Conservation (phyloP, 2,113 vertebrate genomes). For the Chionomys nivalis region DNA sequence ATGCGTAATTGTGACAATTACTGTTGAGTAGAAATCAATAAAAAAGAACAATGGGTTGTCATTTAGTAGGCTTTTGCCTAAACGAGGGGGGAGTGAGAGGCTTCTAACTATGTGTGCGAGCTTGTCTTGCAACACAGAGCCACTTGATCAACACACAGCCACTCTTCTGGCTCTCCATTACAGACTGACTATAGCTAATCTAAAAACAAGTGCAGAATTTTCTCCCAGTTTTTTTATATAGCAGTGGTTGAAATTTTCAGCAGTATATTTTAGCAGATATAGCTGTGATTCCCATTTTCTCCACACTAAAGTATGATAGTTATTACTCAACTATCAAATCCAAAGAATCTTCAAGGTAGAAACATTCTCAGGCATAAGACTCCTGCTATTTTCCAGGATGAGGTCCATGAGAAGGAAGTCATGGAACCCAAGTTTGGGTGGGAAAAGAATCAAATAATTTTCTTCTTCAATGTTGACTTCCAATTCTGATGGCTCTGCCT, state of each 20-base stretch:
- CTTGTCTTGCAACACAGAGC: neutral
- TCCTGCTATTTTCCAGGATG: neutral
- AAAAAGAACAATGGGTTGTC: neutral
- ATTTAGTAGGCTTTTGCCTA: neutral
- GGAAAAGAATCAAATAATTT: neutral
- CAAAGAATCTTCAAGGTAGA: neutral
- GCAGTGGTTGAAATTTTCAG: constrained; percentile 8
- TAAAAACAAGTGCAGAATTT: neutral
- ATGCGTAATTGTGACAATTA: neutral
- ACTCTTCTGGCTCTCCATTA: neutral
- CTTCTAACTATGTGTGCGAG: neutral
- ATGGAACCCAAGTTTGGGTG: neutral
- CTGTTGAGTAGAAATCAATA: neutral
- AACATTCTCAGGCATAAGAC: neutral
- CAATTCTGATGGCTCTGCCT: neutral
- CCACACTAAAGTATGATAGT: neutral
- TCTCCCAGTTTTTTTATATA: constrained; percentile 22
- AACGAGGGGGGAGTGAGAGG: neutral
- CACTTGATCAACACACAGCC: neutral
- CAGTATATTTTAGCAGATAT: neutral
- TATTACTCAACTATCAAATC: neutral
- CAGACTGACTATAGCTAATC: neutral
- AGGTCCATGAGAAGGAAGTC: neutral
- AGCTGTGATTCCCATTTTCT: neutral
- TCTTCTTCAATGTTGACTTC: neutral